phyloP scores from a whole-genome alignment of 53 echinoderm and acorn worm genomes.

The Stichopus horrens region DNA sequence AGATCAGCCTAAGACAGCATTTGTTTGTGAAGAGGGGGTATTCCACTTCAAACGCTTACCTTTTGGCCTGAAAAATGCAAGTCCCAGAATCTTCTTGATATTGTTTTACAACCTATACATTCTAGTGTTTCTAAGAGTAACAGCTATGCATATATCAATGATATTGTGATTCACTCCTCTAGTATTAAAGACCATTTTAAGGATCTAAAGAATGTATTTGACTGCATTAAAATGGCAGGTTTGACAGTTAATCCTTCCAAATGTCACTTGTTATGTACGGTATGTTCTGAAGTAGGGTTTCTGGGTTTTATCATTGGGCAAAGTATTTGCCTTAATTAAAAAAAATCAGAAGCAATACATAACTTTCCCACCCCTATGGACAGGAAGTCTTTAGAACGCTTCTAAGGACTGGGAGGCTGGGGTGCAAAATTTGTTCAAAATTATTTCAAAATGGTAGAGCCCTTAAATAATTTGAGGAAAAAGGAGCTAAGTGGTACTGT shows the following conservation, averaged over 20 bases:
- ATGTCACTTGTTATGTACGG: slow-evolving; percentile 41
- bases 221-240: slow-evolving; percentile 37
- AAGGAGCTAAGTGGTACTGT: slow-evolving; percentile 42
- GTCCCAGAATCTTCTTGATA: slow-evolving; percentile 45
- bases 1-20: neutral
- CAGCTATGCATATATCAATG: slow-evolving; percentile 12
- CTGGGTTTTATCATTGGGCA: slow-evolving; percentile 40
- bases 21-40: slow-evolving; percentile 4
- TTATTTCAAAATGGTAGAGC: slow-evolving; percentile 4
- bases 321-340: neutral
- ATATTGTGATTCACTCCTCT: neutral
- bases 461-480: slow-evolving; percentile 22
- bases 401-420: slow-evolving; percentile 1
- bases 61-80: slow-evolving; percentile 37
- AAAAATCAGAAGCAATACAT: slow-evolving; percentile 5
- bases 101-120: neutral
- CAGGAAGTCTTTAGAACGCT: slow-evolving; percentile 26
- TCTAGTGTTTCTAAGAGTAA: neutral
- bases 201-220: slow-evolving; percentile 36
- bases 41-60: slow-evolving; percentile 45
- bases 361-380: slow-evolving; percentile 11
- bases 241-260: slow-evolving; percentile 58
- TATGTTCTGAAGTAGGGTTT: slow-evolving; percentile 11
- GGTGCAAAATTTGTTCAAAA: slow-evolving; percentile 16
- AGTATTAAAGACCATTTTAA: slow-evolving; percentile 30